Evolutionary conservation across 2,797 vertebrate genomes (phyloP), one percentile per base, ranked within the genome.

Genomic region (Sebastes alutus): DNA sequence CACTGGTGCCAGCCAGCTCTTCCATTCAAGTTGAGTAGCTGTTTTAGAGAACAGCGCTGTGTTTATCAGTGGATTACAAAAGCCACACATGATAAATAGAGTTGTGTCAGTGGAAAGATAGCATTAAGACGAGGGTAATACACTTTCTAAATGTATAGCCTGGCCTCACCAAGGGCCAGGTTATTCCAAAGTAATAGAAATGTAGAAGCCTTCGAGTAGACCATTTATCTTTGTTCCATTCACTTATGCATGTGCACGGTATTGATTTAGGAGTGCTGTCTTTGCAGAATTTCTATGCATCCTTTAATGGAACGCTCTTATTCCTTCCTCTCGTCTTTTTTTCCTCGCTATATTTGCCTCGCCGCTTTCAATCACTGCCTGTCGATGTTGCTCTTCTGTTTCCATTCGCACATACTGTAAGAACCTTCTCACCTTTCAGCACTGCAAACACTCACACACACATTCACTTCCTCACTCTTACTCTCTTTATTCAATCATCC

Each of bases 191-290:
- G 85, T 85, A 87, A 88, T 84, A 83, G 84, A 89, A 92, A 90
- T 85, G 77, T 90, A 87, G 89, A 84, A 83, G 85, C 80, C 71
- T 77, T 73, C 1, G 8, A 76, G 4, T 1, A 38, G 63, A 74
- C 78, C 75, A 78, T 93, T 87, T 59, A 71, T 90, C 88, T 88
- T 89, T 87, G 73, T 85, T 89, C 52, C 60, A 12, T 72, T 81
- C 86, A 81, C 55, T 77, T 77, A 79, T 68, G 74, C 75, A 20
- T 76, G 69, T 72, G 78, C 64, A 68, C 72, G 11, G 69, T 49
- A 70, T 87, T 87, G 92, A 72, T 93, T 86, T 74, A 84, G 65
- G 25, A 86, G 56, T 88, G 88, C 88, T 87, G 77, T 75, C 83
- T 81, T 55, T 86, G 88, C 88, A 90, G 75, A 91, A 87, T 71